Base-by-base conservation (phyloP, 1,140 invertebrate genomes). In the Lasioglossum baleicum region DNA sequence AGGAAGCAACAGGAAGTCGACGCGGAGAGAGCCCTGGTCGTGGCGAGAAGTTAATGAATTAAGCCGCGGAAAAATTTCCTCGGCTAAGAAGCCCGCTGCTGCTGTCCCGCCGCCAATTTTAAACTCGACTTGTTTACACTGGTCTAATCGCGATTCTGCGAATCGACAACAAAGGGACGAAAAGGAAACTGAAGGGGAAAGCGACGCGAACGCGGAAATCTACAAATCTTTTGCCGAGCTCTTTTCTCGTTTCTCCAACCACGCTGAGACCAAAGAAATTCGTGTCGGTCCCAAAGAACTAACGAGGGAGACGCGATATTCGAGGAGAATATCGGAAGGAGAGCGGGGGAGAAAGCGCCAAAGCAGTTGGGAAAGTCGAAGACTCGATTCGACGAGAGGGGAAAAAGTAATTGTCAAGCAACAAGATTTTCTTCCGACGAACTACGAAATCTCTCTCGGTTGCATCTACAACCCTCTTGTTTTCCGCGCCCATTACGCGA, bases 1-100 rank as follows among this genome's bases (percentile, higher is more conserved):
- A 85, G 56, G 77, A 81, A 86, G 80, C 81, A 86, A 86, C 81
- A 86, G 85, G 81, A 85, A 86, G 81, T 72, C 68, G 35, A 56
- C n/a, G n/a, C n/a, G 44, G n/a, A 48, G 44, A 60, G 22, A n/a
- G 13, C 8, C 22, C n/a, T n/a, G n/a, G 40, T 22, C 53, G 64
- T 51, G 13, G 67, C 13, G 72, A 68, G 53, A 71, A 81, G 70
- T 81, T 84, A 81, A 85, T 74, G 73, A 85, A 81, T 85, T 84
- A 84, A 79, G 10, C 48, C 69, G 70, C 20, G 76, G 61, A 66
- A 42, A 70, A 78, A 71, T n/a, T 78, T 31, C 17, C 53, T 4
- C n/a, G 20, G 26, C 42, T 51, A 22, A 40, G 42, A 63, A 51
- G n/a, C 61, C 11, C 42, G 42, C 31, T n/a, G 4, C n/a, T n/a